Base-by-base conservation (phyloP, 2,113 vertebrate genomes). In the Microtus ochrogaster region DNA sequence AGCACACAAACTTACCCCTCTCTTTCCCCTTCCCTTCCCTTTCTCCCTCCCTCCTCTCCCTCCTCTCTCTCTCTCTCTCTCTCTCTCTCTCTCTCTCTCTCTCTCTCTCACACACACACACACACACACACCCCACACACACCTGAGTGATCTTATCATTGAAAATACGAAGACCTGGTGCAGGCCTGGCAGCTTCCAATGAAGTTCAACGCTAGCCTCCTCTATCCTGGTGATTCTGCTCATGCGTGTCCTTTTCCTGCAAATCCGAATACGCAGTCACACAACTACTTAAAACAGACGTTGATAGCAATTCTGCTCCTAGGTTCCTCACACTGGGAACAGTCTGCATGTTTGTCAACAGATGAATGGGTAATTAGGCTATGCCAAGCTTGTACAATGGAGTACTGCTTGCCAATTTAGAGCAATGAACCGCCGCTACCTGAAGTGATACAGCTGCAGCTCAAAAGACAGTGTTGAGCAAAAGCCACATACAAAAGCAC, bases 191-290 rank as follows among this genome's bases (percentile, higher is more conserved):
- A 36, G 66, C 83, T 94, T 85, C 76, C 58, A 76, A 30, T 26
- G 76, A 96, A 66, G 61, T 73, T 77, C 52, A 91, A 49, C 21
- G 70, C 39, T 10, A 52, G 61, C 52, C 55, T n/a, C 7, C 30
- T 58, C 86, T 96, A 33, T 58, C 49, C 26, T 87, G 39, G 41
- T 73, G 65, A 73, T 82, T 82, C 61, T 4, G 73, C 8, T 83
- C 47, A 28, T 85, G 22, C 26, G 7, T 89, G 22, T 82, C 79
- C 76, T 84, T 63, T 39, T 14, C 47, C 68, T 49, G 70, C 44
- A 95, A 93, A 89, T 72, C 33, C 77, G 85, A 97, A 73, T 33
- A 52, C 41, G 63, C 17, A 68, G 28, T 94, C 73, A 78, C 76
- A 58, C 68, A 81, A 77, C 74, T 79, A 36, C 49, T 41, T 90